Evolutionary conservation across 2,113 vertebrate species (phyloP), one percentile per base, ranked within the genome.

Genomic region (Plectropomus leopardus): DNA sequence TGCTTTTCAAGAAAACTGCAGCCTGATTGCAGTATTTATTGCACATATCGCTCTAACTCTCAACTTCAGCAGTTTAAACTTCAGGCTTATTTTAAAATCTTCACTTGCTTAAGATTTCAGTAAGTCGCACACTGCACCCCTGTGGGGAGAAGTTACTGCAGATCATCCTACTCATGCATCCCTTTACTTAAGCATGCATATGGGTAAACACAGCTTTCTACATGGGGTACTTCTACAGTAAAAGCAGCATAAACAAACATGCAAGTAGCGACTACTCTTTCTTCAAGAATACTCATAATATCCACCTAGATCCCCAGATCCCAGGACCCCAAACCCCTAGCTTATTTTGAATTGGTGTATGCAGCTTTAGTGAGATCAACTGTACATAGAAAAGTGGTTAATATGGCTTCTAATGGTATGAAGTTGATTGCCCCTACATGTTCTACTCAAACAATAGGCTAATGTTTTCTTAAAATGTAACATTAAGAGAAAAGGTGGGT

Each of bases 191-290:
- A 84, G 72, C 93, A 92, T 93, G 93, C 92, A 86, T 50, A 80
- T 57, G 71, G 69, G 63, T 30, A 63, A 68, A 57, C 54, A 42
- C 42, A 54, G 44, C 42, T 80, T 66, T 66, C 65, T 84, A 81
- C 40, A 64, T 21, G 59, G 80, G 42, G 17, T 17, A 32, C 4
- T 26, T 70, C 72, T 84, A 84, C 57, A 70, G 63, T 66, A 75
- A 72, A 83, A 88, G 84, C 77, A 80, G 63, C 80, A 61, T 66
- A 76, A 82, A 86, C 71, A 82, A 87, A 90, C 91, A 94, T 93
- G 90, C 91, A 93, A 73, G 16, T 55, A 78, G 80, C 71, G 64
- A 72, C 61, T 71, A 78, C n/a, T 59, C 28, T 68, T 76, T 85
- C 44, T 21, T 73, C 5, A 17, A 79, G 57, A 83, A 76, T 80